Evolutionary conservation across 2,113 vertebrate genomes (phyloP).

Genomic region (Oncorhynchus kisutch): DNA sequence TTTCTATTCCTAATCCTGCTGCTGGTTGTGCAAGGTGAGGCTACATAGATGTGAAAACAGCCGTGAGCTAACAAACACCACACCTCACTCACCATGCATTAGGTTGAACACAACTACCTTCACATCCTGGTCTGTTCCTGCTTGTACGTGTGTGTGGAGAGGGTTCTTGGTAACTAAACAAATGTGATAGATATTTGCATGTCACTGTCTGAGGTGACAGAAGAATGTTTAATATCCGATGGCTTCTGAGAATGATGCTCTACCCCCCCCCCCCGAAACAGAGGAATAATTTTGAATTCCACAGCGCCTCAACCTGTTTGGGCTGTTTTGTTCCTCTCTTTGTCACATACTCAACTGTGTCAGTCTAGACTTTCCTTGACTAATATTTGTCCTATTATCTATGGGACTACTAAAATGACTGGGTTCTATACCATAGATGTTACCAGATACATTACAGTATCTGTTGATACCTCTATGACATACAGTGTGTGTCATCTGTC

Average conservation of each 20-base stretch:
- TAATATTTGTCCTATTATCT: too few species aligned
- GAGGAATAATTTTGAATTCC: neutral
- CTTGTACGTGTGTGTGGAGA: too few species aligned
- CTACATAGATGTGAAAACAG: constrained; percentile 25
- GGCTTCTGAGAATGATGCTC: too few species aligned
- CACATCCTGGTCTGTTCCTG: neutral
- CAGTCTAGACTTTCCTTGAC: too few species aligned
- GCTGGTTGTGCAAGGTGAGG: constrained; percentile 57
- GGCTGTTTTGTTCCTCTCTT: too few species aligned
- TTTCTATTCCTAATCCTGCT: constrained; percentile 38
- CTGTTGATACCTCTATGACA: too few species aligned
- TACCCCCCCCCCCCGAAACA: neutral
- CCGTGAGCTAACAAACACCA: constrained; percentile 46
- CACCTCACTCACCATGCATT: neutral
- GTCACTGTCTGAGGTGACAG: neutral
- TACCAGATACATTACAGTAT: too few species aligned
- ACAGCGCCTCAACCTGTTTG: neutral
- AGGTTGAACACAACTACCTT: neutral
- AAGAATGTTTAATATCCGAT: too few species aligned
- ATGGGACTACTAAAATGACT: too few species aligned
- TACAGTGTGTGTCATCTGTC: too few species aligned
- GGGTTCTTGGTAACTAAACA: neutral
- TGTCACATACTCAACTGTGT: too few species aligned
- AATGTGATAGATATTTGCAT: neutral
- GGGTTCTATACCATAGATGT: too few species aligned